A percentile compares a stretch with the other conserved stretches of the same genome.
phyloP scores from a whole-genome alignment of 2,113 vertebrate genomes.

The Pedetes capensis region DNA sequence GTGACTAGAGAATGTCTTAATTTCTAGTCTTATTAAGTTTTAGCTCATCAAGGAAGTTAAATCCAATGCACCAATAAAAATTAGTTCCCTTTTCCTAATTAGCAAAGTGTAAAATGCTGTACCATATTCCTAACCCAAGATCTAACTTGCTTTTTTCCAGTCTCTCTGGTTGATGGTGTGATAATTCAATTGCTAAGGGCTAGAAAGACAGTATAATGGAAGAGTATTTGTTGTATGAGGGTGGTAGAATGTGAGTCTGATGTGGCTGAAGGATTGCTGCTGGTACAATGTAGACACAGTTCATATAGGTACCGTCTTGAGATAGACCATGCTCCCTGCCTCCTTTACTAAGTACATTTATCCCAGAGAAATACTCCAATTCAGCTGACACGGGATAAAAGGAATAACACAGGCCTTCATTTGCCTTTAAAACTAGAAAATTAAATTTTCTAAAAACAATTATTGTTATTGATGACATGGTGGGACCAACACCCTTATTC shows the following conservation, averaged over 20 bases:
- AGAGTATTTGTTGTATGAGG: no score
- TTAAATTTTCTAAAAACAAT: not conserved
- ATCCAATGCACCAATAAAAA: not conserved
- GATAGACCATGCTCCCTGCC: not conserved
- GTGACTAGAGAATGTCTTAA: not conserved
- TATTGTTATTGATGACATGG: not conserved
- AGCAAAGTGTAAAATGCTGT: not conserved
- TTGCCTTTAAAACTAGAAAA: slow-evolving; percentile 1
- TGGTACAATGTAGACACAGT: not conserved
- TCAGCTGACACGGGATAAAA: not conserved
- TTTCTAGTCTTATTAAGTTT: not conserved
- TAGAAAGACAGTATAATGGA: not conserved
- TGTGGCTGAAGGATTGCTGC: not conserved
- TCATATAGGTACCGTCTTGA: not conserved
- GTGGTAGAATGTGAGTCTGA: not conserved
- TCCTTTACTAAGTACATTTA: not conserved
- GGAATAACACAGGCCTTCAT: not conserved
- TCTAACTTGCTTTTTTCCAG: not conserved
- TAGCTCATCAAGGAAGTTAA: not conserved
- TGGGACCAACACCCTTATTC: not conserved
- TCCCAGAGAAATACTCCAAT: not conserved
- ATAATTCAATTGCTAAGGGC: not conserved
- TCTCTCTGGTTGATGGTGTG: not conserved
- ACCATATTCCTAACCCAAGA: not conserved
- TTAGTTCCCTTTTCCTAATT: not conserved